A percentile compares a stretch with the other conserved stretches of the same genome.
Evolutionary conservation across 2,888 invertebrate genomes (phyloP).

Genomic region (Phaonia tiefii): DNA sequence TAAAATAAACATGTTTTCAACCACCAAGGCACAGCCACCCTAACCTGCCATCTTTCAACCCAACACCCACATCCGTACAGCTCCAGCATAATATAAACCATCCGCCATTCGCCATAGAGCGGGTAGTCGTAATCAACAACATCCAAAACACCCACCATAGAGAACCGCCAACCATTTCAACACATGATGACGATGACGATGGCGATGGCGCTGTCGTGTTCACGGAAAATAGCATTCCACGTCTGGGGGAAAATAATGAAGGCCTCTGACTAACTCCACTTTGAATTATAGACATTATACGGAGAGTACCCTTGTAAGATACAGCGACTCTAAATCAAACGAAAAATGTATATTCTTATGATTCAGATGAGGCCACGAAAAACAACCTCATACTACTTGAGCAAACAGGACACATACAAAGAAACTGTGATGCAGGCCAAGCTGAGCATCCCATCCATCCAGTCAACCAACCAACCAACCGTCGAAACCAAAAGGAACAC

Average conservation of each 20-base stretch:
- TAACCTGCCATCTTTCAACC: background rate
- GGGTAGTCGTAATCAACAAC: background rate
- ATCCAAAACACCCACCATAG: conserved; percentile 39
- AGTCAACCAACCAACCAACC: conserved; percentile 54
- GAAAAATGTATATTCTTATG: conserved; percentile 45
- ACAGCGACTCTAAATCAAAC: background rate
- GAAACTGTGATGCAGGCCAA: background rate
- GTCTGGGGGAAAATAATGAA: conserved; percentile 46
- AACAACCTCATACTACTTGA: conserved; percentile 20
- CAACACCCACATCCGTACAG: conserved; percentile 12
- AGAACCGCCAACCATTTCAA: conserved; percentile 30
- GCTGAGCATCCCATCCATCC: conserved; percentile 46
- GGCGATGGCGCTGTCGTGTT: conserved; percentile 14
- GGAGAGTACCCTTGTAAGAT: conserved; percentile 52
- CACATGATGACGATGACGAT: conserved; percentile 35
- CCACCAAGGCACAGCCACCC: conserved; percentile 22
- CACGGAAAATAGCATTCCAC: conserved; percentile 48
- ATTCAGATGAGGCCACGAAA: conserved; percentile 42
- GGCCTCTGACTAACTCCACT: background rate
- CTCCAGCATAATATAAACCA: conserved; percentile 24
- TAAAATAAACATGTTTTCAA: conserved; percentile 60
- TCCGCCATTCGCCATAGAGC: conserved; percentile 17
- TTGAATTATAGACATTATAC: background rate
- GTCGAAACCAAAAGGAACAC: background rate
- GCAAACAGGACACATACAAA: conserved; percentile 19